A percentile compares a stretch with the other conserved stretches of the same genome.
phyloP scores from a whole-genome alignment of 2,113 vertebrate species.

The Gallinago undulata region DNA sequence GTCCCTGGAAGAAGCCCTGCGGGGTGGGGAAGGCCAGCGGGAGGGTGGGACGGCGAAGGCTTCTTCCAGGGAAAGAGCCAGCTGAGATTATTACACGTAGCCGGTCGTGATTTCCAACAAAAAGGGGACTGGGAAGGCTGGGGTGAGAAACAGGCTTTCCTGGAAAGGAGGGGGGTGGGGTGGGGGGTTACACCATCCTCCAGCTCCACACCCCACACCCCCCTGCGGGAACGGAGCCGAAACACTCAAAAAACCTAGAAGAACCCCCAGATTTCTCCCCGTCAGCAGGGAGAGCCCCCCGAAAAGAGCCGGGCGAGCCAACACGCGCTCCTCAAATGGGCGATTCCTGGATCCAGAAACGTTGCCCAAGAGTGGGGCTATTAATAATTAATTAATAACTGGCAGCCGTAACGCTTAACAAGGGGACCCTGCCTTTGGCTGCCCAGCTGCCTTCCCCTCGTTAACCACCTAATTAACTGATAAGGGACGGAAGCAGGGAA shows the following conservation, averaged over 20 bases:
- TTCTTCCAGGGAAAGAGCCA: neutral
- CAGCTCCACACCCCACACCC: neutral
- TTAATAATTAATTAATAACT: neutral
- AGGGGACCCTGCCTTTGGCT: neutral
- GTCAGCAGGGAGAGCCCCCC: too few species aligned
- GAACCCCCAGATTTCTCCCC: neutral
- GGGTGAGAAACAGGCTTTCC: neutral
- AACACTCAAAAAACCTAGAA: neutral
- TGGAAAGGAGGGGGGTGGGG: neutral
- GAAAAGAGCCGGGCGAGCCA: neutral
- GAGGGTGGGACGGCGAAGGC: neutral
- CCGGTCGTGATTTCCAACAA: neutral
- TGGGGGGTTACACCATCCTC: neutral
- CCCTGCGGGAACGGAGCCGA: rapidly evolving
- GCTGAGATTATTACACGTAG: neutral
- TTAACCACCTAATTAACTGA: neutral
- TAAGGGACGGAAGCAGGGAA: neutral
- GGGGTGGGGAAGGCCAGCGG: neutral
- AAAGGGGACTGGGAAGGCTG: neutral
- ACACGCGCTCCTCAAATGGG: rapidly evolving
- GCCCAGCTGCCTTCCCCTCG: neutral
- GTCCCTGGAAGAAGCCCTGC: neutral
- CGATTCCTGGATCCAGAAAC: neutral
- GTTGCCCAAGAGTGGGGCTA: neutral
- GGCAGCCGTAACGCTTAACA: neutral